phyloP scores from a whole-genome alignment of 2,113 vertebrate species.

The Ia io region DNA sequence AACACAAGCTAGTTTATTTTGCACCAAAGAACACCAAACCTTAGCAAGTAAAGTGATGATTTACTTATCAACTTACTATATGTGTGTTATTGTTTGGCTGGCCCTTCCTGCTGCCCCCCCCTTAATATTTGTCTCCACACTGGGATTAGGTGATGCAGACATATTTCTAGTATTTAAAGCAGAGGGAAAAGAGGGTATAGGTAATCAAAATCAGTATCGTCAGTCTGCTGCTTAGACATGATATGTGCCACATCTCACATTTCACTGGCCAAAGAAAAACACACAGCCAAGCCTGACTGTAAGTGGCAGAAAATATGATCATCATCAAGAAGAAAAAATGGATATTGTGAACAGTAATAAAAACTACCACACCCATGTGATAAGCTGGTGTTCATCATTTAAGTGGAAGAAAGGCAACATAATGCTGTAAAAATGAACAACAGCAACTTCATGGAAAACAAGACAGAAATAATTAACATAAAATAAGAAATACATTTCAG shows the following conservation, averaged over 20 bases:
- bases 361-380: neutral
- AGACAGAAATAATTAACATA: neutral
- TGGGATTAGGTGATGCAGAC: too few species aligned
- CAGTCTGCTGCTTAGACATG: neutral
- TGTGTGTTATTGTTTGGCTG: neutral
- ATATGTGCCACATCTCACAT: neutral
- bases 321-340: neutral
- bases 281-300: neutral
- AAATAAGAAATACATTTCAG: neutral
- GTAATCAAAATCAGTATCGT: neutral
- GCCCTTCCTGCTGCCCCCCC: neutral
- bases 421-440: neutral
- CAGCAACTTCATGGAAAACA: neutral
- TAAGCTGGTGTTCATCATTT: neutral
- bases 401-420: neutral
- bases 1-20: neutral
- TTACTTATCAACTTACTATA: neutral
- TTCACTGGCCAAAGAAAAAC: neutral
- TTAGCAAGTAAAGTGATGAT: neutral
- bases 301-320: neutral
- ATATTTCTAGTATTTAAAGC: neutral
- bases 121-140: neutral
- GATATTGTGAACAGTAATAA: neutral
- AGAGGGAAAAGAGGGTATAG: neutral
- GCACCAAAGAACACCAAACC: too few species aligned